A percentile compares a stretch with the other conserved stretches of the same genome.
Conservation (phyloP, 2,797 vertebrate species). For the Melanotaenia nigrans region DNA sequence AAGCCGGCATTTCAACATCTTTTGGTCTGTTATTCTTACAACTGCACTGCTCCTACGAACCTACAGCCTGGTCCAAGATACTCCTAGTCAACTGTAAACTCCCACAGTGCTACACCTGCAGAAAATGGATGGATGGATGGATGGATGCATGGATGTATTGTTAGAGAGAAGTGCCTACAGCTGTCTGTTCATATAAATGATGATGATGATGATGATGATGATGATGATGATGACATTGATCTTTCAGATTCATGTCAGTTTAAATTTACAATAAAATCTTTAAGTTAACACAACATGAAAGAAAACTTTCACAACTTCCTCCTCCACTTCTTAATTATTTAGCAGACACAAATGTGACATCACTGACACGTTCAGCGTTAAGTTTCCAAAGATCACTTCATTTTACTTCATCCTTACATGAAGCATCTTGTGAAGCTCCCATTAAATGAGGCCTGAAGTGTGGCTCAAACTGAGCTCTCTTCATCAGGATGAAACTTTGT, state of each 20-base stretch:
- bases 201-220: slow-evolving; percentile 4
- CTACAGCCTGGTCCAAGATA: too few relatives aligned
- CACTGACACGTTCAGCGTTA: slow-evolving; percentile 5
- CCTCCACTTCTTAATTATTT: slow-evolving; percentile 30
- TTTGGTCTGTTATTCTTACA: too few relatives aligned
- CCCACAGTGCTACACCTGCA: too few relatives aligned
- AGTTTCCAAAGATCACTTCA: background rate
- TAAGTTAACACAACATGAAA: slow-evolving; percentile 10
- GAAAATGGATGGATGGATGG: too few relatives aligned
- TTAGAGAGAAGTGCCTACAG: too few relatives aligned
- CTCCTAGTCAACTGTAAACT: too few relatives aligned
- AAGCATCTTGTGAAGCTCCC: slow-evolving; percentile 28
- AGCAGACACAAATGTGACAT: slow-evolving; percentile 14
- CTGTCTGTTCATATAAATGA: too few relatives aligned
- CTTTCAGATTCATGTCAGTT: slow-evolving; percentile 23
- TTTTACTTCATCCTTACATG: background rate
- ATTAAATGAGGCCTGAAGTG: slow-evolving; percentile 22
- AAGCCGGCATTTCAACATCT: too few relatives aligned
- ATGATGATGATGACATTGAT: slow-evolving; percentile 2
- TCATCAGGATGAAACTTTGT: slow-evolving; percentile 15
- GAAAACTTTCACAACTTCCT: slow-evolving; percentile 1
- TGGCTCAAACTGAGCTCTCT: background rate
- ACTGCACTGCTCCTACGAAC: too few relatives aligned
- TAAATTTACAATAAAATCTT: slow-evolving; percentile 1
- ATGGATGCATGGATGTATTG: too few relatives aligned